Percentiles rank a stretch among this genome's conserved stretches.
Conservation (phyloP, 2,113 vertebrate species). For the Clupea harengus region DNA sequence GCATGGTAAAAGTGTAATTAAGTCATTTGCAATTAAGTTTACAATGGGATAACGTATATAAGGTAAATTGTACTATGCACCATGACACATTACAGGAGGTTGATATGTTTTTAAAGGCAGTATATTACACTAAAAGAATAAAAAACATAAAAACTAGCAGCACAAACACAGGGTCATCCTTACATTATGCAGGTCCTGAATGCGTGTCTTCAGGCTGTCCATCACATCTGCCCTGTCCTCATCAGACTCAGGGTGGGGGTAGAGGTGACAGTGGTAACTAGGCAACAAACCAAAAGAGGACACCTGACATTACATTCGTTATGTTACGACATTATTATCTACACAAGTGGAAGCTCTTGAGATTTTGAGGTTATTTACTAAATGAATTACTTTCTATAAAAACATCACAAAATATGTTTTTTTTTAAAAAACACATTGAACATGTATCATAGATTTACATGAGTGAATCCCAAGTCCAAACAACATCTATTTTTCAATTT, state of each 20-base stretch:
- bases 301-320: background rate
- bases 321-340: background rate
- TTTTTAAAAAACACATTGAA: background rate
- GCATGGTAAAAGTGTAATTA: background rate
- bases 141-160: background rate
- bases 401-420: background rate
- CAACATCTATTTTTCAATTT: too few species aligned
- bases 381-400: too few species aligned
- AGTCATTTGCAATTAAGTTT: background rate
- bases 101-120: background rate
- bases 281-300: constrained; percentile 27
- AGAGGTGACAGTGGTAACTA: constrained; percentile 94
- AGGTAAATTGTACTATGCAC: too few species aligned
- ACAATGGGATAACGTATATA: background rate
- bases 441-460: background rate
- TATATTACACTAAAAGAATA: background rate
- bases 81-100: too few species aligned
- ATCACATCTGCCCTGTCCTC: constrained; percentile 84
- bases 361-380: too few species aligned
- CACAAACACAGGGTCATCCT: constrained; percentile 39
- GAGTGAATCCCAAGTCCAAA: background rate
- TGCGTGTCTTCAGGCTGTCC: constrained; percentile 84
- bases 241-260: constrained; percentile 84
- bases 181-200: constrained; percentile 90
- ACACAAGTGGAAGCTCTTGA: background rate